Evolutionary conservation across 2,113 vertebrate species (phyloP), one percentile per base, ranked within the genome.

Genomic region (Amia ocellicauda): DNA sequence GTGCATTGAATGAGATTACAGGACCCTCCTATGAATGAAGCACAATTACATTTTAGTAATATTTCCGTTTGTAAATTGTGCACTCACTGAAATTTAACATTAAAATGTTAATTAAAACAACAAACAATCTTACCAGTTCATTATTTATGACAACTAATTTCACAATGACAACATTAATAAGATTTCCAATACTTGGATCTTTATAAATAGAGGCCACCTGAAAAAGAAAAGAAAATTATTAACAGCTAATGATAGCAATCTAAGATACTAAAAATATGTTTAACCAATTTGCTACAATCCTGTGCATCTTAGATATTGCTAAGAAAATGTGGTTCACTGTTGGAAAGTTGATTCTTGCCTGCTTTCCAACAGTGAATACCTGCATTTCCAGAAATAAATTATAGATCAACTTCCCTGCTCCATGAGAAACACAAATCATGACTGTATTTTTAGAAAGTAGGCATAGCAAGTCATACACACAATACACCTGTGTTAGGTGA

Each of bases 181-280:
- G 88, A 85, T 99, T 99, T 85, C 97, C 97, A 83, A 99, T 98
- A 85, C 94, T 98, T 82, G 94, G 94, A 63, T 99, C 94, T 86
- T 96, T 98, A 88, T 99, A 99, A 85, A 99, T 98, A 67, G 97
- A 98, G 67, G 96, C 93, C 76, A 99, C 97, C 97, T 99, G 86
- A 68, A 86, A 78, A 45, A 77, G 60, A 76, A 47, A 57, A 23
- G 5, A 62, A 5, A 49, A 54, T 13, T 60, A 53, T 45, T 16
- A 47, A n/a, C 10, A 47, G 4, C 4, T 17, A 47, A 13, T 47
- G 43, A 47, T 47, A n/a, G 9, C 13, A 4, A 17, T 14, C 10
- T n/a, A 47, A 4, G 2, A 3, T n/a, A 47, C 43, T 17, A 4
- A 47, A 36, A 7, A 1, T 11, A n/a, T n/a, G n/a, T n/a, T n/a